Percentiles rank a stretch among this genome's conserved stretches.
These are phyloP conservation scores for Drosophila mulleri DNA, from an alignment of 2,888 invertebrate species.

Conservation along the genomic window DNA sequence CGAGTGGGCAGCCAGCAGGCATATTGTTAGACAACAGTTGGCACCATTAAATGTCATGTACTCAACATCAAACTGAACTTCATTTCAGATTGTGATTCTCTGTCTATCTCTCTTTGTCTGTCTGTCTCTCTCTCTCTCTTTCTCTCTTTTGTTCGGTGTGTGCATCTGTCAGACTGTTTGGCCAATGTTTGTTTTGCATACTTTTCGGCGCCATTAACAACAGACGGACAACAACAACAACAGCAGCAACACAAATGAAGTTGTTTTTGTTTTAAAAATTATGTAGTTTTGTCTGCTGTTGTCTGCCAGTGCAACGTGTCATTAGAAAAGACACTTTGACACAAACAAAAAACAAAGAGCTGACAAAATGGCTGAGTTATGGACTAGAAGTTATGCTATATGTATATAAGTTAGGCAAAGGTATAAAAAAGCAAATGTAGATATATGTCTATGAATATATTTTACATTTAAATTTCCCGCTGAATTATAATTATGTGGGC, in stretches of 20 bases:
- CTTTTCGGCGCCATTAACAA: slow-evolving; percentile 69
- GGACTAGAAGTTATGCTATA: neutral
- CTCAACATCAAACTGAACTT: slow-evolving; percentile 47
- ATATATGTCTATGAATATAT: too few species aligned
- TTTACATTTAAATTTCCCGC: too few species aligned
- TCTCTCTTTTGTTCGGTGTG: neutral
- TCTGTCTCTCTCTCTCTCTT: neutral
- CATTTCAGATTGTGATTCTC: slow-evolving; percentile 32
- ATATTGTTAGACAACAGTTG: slow-evolving; percentile 67
- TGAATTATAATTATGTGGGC: too few species aligned
- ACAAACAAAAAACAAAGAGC: slow-evolving; percentile 27
- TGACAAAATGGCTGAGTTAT: neutral
- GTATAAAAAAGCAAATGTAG: too few species aligned
- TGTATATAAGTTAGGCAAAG: too few species aligned
- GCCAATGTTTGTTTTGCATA: slow-evolving; percentile 62
- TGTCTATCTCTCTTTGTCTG: neutral
- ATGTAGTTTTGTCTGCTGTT: slow-evolving; percentile 50
- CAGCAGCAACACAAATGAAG: slow-evolving; percentile 17
- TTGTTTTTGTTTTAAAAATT: slow-evolving; percentile 60
- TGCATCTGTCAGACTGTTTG: slow-evolving; percentile 20
- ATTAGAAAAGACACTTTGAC: slow-evolving; percentile 59
- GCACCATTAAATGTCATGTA: slow-evolving; percentile 71
- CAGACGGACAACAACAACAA: slow-evolving; percentile 36
- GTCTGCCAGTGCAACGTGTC: slow-evolving; percentile 65
- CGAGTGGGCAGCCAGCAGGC: slow-evolving; percentile 51